Evolutionary conservation across 1,140 invertebrate species (phyloP).

Genomic region (Drosophila lacertosa): DNA sequence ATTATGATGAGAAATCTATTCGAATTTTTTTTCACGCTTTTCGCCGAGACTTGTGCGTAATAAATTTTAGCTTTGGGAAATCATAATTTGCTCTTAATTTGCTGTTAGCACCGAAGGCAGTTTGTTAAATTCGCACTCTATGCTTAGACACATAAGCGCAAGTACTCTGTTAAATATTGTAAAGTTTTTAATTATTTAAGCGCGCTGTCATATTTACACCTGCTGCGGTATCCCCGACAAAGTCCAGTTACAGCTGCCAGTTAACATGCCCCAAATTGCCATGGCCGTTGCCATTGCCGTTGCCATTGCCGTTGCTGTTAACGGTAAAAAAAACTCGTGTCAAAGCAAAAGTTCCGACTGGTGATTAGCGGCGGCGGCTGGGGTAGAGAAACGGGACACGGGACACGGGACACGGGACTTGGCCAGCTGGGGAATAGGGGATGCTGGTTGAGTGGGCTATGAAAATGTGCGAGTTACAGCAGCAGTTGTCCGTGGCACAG

Average conservation of each 20-base stretch:
- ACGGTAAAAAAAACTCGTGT: slow-evolving; percentile 28
- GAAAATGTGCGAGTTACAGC: not conserved
- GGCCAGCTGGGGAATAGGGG: not conserved
- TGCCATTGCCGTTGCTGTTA: not conserved
- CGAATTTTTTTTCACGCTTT: too few species aligned
- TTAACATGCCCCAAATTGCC: slow-evolving; percentile 11
- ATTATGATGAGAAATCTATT: too few species aligned
- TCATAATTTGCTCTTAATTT: slow-evolving; percentile 1
- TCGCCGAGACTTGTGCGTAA: too few species aligned
- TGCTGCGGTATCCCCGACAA: slow-evolving; percentile 19
- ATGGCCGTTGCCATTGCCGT: not conserved
- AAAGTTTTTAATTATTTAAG: slow-evolving; percentile 41
- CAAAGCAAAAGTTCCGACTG: slow-evolving; percentile 33
- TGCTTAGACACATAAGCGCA: not conserved
- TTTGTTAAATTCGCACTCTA: not conserved
- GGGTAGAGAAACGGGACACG: not conserved
- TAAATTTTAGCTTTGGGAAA: not conserved
- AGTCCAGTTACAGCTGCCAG: slow-evolving; percentile 22
- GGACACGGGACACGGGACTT: too few species aligned
- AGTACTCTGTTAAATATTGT: slow-evolving; percentile 1
- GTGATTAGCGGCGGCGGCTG: slow-evolving; percentile 18
- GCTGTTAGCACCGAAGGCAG: not conserved
- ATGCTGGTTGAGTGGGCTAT: not conserved
- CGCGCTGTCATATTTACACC: slow-evolving; percentile 41
- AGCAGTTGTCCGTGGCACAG: slow-evolving; percentile 20